Base-by-base conservation (phyloP, 35 echinoderm and acorn worm genomes). In the Strongylocentrotus purpuratus region DNA sequence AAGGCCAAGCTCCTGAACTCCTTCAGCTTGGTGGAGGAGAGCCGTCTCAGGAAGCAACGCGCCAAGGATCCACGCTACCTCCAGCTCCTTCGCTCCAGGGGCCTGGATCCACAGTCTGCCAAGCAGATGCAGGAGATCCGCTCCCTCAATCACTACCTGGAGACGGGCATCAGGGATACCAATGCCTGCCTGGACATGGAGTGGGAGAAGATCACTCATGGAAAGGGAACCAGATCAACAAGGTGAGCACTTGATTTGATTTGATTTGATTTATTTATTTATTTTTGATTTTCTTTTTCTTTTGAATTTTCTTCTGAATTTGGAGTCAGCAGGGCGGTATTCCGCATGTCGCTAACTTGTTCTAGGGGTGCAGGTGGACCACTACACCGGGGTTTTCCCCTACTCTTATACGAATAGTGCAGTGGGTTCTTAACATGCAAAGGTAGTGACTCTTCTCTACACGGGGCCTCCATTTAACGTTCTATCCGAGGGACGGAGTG, bases 1-100 rank as follows among this genome's bases (percentile, higher is more conserved):
- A 99, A 98, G 92, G 32, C 47, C 85, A 97, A 97, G 48, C 92
- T 96, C 33, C 89, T 99, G 5, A 98, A 94, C 86, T 94, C 98
- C 20, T 97, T 97, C 25, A 90, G 94, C 33, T 88, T 96, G 10
- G 46, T 98, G 46, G 98, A 99, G 65, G 98, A 99, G 46, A 95
- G 92, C 33, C 95, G 95, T n/a, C 94, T 97, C 31, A 35, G 96
- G 31, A 95, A 94, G 41, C 96, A 98, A 32, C 96, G 97, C 9
- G 95, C 96, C 86, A 95, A 93, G 33, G 97, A 99, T 94, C 98
- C 98, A 28, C 97, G 96, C 48, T 99, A 98, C 60, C 47, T 96
- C 41, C 96, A 97, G 88, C 94, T 99, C 33, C 94, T 99, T 32
- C 94, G 96, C 32, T 89, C 97, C 22, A 95, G 97, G 46, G 96